These are phyloP conservation scores for Pelecanus crispus DNA, from an alignment of 2,113 vertebrate genomes.

Conservation along the genomic window DNA sequence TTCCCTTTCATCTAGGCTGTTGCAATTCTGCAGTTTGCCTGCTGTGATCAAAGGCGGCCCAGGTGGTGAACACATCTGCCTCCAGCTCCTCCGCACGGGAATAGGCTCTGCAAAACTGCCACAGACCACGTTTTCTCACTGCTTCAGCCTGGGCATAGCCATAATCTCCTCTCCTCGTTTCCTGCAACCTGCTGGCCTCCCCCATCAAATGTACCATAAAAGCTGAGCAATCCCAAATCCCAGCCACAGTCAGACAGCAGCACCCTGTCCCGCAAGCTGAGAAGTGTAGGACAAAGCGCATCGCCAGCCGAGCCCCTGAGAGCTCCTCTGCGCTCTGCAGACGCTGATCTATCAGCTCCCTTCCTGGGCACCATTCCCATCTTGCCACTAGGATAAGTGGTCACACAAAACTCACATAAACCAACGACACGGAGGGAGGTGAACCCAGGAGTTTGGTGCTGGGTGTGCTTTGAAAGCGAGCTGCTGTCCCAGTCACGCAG, in stretches of 20 bases:
- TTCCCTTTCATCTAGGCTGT: background rate
- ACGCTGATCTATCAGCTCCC: background rate
- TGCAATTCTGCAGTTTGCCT: background rate
- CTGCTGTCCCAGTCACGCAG: background rate
- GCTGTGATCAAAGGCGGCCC: background rate
- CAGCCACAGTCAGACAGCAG: background rate
- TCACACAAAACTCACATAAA: no score
- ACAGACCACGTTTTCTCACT: rapidly evolving
- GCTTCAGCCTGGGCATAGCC: background rate
- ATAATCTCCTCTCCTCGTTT: background rate
- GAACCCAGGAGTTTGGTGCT: background rate
- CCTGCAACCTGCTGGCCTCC: background rate
- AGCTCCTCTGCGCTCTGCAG: background rate
- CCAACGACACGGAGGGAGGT: background rate
- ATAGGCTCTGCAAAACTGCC: background rate
- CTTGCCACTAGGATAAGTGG: background rate
- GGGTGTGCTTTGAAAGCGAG: background rate
- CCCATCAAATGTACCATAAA: no score
- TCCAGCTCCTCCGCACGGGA: background rate
- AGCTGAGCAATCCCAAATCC: background rate
- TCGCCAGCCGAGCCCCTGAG: background rate
- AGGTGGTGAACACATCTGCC: background rate
- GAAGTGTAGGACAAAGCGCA: no score
- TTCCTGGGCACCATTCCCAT: rapidly evolving
- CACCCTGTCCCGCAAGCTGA: background rate